These are phyloP conservation scores for Meloidogyne hapla DNA, from an alignment of 1,140 invertebrate species.

Conservation along the genomic window DNA sequence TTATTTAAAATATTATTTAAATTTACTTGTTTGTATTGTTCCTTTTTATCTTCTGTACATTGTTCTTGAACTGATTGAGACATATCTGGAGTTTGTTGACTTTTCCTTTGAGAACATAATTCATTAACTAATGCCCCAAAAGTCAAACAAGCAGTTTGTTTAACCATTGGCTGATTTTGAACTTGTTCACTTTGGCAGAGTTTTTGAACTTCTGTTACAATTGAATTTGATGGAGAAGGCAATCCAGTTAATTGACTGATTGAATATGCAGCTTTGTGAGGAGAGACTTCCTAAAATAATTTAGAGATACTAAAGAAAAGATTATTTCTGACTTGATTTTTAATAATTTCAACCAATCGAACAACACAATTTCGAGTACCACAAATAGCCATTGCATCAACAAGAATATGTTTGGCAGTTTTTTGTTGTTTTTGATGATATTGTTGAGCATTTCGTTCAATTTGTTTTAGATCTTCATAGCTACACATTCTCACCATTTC, in stretches of 20 bases:
- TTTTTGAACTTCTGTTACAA: constrained; percentile 40
- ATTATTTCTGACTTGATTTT: constrained; percentile 4
- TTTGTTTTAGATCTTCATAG: constrained; percentile 44
- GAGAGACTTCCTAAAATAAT: constrained; percentile 31
- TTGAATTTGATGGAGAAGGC: constrained; percentile 46
- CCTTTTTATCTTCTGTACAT: constrained; percentile 47
- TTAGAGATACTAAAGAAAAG: neutral
- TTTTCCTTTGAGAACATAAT: constrained; percentile 47
- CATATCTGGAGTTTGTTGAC: constrained; percentile 24
- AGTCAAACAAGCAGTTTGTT: constrained; percentile 56
- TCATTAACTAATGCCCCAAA: constrained; percentile 52
- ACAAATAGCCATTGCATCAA: constrained; percentile 48
- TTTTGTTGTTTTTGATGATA: constrained; percentile 20
- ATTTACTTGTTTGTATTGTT: constrained; percentile 43
- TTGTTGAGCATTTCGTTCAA: constrained; percentile 28
- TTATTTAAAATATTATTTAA: neutral
- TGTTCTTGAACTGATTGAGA: constrained; percentile 31
- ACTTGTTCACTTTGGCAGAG: constrained; percentile 49
- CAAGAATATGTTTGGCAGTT: constrained; percentile 45
- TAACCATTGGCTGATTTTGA: constrained; percentile 33
- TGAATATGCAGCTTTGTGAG: constrained; percentile 38
- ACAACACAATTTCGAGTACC: constrained; percentile 50
- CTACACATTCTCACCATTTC: constrained; percentile 49
- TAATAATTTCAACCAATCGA: constrained; percentile 46
- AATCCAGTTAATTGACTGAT: constrained; percentile 43